These are phyloP conservation scores for Macroteleia sp. DNA, from an alignment of 2,888 invertebrate species.

Conservation along the genomic window DNA sequence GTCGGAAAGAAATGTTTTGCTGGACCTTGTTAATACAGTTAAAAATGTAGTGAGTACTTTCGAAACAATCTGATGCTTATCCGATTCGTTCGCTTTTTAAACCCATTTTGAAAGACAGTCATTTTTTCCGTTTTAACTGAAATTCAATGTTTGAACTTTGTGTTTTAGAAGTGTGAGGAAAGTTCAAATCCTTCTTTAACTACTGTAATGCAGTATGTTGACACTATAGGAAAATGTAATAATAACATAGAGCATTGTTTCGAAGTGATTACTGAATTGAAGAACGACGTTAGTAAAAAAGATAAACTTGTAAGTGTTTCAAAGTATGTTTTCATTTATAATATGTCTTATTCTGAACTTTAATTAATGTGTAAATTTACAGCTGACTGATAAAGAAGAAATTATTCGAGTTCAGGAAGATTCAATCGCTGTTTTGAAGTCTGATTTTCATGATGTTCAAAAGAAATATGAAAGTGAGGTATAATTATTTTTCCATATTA, in stretches of 20 bases:
- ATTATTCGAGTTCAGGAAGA: slow-evolving; percentile 80
- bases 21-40: slow-evolving; percentile 70
- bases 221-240: slow-evolving; percentile 71
- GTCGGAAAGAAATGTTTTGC: slow-evolving; percentile 69
- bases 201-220: slow-evolving; percentile 54
- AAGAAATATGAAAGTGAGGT: slow-evolving; percentile 79
- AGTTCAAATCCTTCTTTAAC: slow-evolving; percentile 37
- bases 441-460: slow-evolving; percentile 77
- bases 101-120: too few species aligned
- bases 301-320: slow-evolving; percentile 78
- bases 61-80: slow-evolving; percentile 20
- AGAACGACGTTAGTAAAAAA: slow-evolving; percentile 74
- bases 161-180: slow-evolving; percentile 69
- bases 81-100: slow-evolving; percentile 17
- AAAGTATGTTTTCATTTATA: background rate
- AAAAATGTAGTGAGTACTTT: slow-evolving; percentile 66
- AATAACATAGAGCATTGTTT: slow-evolving; percentile 70
- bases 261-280: slow-evolving; percentile 75
- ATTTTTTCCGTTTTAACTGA: too few species aligned
- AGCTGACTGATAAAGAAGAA: slow-evolving; percentile 74
- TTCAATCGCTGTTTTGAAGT: slow-evolving; percentile 77
- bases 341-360: background rate
- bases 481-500: slow-evolving; percentile 28
- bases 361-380: too few species aligned
- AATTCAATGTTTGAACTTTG: too few species aligned